These are phyloP conservation scores for Hydrotaea diabolus DNA, from an alignment of 2,888 invertebrate genomes.

Conservation along the genomic window DNA sequence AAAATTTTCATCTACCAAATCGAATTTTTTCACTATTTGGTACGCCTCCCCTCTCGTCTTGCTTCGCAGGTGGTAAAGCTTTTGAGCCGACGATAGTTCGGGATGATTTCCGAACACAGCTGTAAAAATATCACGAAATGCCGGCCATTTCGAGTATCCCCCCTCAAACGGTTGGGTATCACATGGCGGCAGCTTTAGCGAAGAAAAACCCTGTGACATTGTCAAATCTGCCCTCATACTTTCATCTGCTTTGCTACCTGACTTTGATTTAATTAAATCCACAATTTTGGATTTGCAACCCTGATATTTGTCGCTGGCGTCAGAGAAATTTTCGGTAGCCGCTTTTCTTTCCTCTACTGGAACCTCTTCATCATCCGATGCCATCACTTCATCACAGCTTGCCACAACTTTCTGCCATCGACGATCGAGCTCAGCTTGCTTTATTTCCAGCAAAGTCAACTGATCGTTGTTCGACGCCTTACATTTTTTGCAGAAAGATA, in stretches of 20 bases:
- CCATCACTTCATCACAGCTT: neutral
- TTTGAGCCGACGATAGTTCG: slow-evolving; percentile 2
- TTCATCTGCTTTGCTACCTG: slow-evolving; percentile 7
- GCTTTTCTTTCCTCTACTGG: neutral
- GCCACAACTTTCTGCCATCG: neutral
- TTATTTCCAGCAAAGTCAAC: neutral
- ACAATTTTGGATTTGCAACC: slow-evolving; percentile 12
- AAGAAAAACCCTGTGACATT: neutral
- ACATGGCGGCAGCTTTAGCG: slow-evolving; percentile 15
- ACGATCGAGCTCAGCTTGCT: slow-evolving; percentile 13
- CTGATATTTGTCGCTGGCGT: slow-evolving; percentile 8
- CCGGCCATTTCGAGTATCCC: slow-evolving; percentile 12
- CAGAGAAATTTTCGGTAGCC: slow-evolving; percentile 2
- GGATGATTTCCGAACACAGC: slow-evolving; percentile 35
- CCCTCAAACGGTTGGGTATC: slow-evolving; percentile 31
- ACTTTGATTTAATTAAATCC: neutral
- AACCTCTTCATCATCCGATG: neutral
- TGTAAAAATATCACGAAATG: neutral
- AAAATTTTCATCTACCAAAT: slow-evolving; percentile 33
- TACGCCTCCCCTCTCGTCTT: slow-evolving; percentile 36
- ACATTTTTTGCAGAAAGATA: neutral
- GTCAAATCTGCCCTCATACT: neutral
- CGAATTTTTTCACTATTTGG: slow-evolving; percentile 31
- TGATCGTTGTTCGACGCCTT: neutral
- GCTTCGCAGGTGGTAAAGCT: slow-evolving; percentile 28